A percentile compares a stretch with the other conserved stretches of the same genome.
Evolutionary conservation across 2,888 invertebrate genomes (phyloP).

Genomic region (Tricholauxania praeusta): DNA sequence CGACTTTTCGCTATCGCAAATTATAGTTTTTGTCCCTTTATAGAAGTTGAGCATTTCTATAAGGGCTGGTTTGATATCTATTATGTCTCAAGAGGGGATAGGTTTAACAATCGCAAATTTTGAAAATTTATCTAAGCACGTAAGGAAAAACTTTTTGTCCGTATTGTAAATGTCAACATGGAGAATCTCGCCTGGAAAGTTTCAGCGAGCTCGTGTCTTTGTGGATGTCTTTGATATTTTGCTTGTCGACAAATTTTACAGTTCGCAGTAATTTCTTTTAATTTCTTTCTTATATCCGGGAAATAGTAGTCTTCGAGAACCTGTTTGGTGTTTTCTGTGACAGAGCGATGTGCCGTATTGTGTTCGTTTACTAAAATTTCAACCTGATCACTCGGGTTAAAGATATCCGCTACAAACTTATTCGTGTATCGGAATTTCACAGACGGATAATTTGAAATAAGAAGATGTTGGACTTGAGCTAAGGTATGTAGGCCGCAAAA

Average conservation of each 20-base stretch:
- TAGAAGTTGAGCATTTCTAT: not conserved
- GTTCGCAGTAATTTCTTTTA: too few species aligned
- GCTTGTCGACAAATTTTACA: not conserved
- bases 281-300: too few species aligned
- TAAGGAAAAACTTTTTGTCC: slow-evolving; percentile 34
- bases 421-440: too few species aligned
- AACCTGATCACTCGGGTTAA: too few species aligned
- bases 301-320: too few species aligned
- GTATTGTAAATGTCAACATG: slow-evolving; percentile 30
- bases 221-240: not conserved
- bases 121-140: slow-evolving; percentile 13
- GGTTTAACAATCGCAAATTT: slow-evolving; percentile 31
- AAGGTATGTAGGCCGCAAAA: too few species aligned
- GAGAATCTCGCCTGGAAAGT: slow-evolving; percentile 1
- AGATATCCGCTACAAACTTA: too few species aligned
- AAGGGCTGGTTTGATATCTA: not conserved
- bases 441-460: too few species aligned
- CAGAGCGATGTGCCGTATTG: too few species aligned
- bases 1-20: slow-evolving; percentile 21
- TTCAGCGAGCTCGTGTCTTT: slow-evolving; percentile 26
- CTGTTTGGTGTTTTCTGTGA: too few species aligned
- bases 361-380: too few species aligned
- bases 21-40: not conserved
- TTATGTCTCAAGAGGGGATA: slow-evolving; percentile 25
- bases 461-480: too few species aligned